Evolutionary conservation across 2,888 invertebrate species (phyloP).

Genomic region (Hydropsyche betteni): DNA sequence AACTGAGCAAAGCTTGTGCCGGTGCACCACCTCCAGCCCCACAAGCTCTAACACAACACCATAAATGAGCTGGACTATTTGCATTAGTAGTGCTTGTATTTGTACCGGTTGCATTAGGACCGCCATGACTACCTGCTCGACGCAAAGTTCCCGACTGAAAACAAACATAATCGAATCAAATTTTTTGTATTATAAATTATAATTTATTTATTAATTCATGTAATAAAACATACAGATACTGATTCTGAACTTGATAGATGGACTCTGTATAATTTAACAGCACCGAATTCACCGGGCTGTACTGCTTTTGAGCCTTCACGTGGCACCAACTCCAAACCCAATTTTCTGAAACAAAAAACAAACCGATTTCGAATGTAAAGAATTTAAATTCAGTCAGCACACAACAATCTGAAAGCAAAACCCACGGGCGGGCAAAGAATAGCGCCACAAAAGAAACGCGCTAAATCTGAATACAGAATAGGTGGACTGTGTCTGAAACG

Average conservation of each 20-base stretch:
- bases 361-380: not conserved
- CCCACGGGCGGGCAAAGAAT: no score
- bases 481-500: no score
- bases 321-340: constrained; percentile 91
- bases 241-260: constrained; percentile 80
- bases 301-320: constrained; percentile 89
- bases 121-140: constrained; percentile 47
- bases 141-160: constrained; percentile 62
- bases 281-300: constrained; percentile 87
- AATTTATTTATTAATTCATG: not conserved
- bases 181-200: not conserved
- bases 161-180: constrained; percentile 12
- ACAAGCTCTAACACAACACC: constrained; percentile 71
- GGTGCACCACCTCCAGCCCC: constrained; percentile 90
- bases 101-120: constrained; percentile 24
- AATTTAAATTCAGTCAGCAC: constrained; percentile 1
- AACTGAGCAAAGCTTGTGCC: constrained; percentile 81
- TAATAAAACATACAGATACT: constrained; percentile 79
- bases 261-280: constrained; percentile 87
- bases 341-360: constrained; percentile 72
- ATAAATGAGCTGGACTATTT: constrained; percentile 68
- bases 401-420: no score
- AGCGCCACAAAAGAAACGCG: no score
- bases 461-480: no score
- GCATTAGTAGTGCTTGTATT: constrained; percentile 51